Conservation (phyloP, 2,797 vertebrate genomes). For the Onychomys arenicola region DNA sequence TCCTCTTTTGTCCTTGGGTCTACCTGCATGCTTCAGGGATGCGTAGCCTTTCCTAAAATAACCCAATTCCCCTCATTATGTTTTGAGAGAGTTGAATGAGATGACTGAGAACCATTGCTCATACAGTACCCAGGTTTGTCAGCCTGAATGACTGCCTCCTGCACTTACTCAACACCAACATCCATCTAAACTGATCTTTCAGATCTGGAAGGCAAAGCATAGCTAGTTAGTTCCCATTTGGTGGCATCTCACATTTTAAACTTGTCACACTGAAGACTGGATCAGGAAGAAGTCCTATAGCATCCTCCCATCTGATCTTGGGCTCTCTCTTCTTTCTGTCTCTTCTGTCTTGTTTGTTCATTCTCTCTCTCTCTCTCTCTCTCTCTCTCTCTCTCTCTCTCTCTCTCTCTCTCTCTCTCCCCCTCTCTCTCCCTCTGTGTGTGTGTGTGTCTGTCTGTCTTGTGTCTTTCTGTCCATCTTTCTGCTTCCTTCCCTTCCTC, state of each 20-base stretch:
- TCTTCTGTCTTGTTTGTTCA: background rate
- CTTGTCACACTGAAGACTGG: slow-evolving; percentile 28
- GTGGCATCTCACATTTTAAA: background rate
- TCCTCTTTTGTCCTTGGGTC: background rate
- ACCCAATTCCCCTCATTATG: background rate
- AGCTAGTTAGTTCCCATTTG: slow-evolving; percentile 9
- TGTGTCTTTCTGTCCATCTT: too few relatives aligned
- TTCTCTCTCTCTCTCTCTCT: background rate
- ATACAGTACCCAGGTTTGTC: background rate
- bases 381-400: background rate
- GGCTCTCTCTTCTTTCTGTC: background rate
- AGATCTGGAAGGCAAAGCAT: background rate
- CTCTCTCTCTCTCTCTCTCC: background rate
- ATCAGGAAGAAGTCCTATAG: background rate
- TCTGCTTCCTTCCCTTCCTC: background rate
- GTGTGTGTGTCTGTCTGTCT: too few relatives aligned
- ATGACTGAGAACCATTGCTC: background rate
- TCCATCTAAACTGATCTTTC: background rate
- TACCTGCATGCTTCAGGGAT: background rate
- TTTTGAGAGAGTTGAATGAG: slow-evolving; percentile 8
- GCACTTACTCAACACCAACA: background rate
- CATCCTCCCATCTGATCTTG: background rate
- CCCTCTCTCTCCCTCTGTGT: too few relatives aligned
- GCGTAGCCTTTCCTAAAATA: background rate
- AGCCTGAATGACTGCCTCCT: background rate